phyloP scores from a whole-genome alignment of 2,888 invertebrate genomes.

The Dryococelus australis region DNA sequence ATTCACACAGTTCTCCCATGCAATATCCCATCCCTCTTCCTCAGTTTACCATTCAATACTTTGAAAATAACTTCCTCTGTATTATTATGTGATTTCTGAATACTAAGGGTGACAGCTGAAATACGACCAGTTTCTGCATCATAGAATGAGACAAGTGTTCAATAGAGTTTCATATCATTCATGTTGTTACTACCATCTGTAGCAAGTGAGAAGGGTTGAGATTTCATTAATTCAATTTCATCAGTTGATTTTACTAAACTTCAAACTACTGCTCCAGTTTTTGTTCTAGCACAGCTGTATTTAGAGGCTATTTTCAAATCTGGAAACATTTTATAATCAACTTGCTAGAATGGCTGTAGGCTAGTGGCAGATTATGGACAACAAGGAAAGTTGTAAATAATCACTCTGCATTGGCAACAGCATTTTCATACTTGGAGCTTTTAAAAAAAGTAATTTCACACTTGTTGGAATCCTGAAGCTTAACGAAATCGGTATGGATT shows the following conservation, averaged over 20 bases:
- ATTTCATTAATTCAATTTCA: not conserved
- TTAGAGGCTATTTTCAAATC: no score
- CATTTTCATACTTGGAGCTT: no score
- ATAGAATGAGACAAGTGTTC: not conserved
- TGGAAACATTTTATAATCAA: no score
- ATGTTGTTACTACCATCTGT: not conserved
- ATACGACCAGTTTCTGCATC: not conserved
- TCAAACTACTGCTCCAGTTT: no score
- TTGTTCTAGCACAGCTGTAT: no score
- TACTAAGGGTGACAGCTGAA: not conserved
- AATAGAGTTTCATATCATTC: not conserved
- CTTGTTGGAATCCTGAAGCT: no score
- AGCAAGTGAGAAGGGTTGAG: not conserved
- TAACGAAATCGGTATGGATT: no score
- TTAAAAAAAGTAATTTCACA: no score
- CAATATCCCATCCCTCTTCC: not conserved
- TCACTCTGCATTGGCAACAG: no score
- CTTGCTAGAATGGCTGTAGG: no score
- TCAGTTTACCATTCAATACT: not conserved
- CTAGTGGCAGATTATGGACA: no score
- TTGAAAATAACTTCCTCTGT: not conserved
- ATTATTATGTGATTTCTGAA: not conserved
- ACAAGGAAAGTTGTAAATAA: no score
- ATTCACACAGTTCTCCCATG: not conserved
- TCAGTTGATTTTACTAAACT: not conserved